Conservation (phyloP, 2,113 vertebrate genomes). For the Corvus moneduloides region DNA sequence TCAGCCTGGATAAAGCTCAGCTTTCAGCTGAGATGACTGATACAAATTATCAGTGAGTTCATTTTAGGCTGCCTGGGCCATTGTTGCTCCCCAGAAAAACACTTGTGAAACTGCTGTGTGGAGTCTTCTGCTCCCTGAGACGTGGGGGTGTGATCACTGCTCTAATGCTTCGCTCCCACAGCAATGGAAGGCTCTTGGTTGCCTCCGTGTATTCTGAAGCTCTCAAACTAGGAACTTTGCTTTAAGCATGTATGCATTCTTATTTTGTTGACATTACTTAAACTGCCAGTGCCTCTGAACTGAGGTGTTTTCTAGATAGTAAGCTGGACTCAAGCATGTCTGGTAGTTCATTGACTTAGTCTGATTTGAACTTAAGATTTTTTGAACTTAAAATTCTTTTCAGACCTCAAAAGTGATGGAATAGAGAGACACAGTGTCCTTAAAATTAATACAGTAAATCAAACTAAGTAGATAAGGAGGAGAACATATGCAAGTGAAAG, state of each 20-base stretch:
- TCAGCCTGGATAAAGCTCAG: not conserved
- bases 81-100: not conserved
- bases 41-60: not conserved
- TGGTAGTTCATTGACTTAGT: not conserved
- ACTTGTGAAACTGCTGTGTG: not conserved
- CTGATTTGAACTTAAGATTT: not conserved
- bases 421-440: not conserved
- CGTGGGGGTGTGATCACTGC: rapidly evolving
- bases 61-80: not conserved
- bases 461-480: not conserved
- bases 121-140: not conserved
- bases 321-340: not conserved
- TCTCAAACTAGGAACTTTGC: not conserved
- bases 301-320: not conserved
- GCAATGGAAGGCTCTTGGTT: not conserved
- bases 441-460: not conserved
- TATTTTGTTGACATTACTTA: not conserved
- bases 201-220: not conserved
- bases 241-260: not conserved
- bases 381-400: not conserved
- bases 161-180: not conserved
- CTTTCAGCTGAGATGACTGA: not conserved
- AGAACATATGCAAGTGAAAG: not conserved
- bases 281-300: not conserved
- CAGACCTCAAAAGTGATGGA: not conserved